Evolutionary conservation across 2,797 vertebrate genomes (phyloP).

Genomic region (Miichthys miiuy): DNA sequence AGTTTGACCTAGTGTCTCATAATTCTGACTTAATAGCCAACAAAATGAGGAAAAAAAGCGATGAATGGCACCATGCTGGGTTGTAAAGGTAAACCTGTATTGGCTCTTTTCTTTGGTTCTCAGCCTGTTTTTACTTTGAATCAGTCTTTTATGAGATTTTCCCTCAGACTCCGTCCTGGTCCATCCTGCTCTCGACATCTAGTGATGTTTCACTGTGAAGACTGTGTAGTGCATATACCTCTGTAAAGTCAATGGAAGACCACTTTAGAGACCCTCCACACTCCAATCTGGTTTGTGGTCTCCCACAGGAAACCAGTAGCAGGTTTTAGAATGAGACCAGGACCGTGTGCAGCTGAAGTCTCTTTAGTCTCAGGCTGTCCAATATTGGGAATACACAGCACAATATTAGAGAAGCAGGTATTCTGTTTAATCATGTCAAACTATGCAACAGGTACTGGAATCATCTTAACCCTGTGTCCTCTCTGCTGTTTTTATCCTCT

Average conservation of each 20-base stretch:
- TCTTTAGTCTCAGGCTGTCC: neutral
- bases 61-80: too few relatives aligned
- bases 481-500: constrained; percentile 7
- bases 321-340: neutral
- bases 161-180: neutral
- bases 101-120: neutral
- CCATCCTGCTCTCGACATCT: neutral
- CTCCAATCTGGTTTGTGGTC: neutral
- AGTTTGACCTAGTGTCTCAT: neutral
- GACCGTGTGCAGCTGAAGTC: neutral
- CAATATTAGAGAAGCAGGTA: neutral
- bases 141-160: neutral
- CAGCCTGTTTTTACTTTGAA: neutral
- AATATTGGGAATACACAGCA: constrained; percentile 10
- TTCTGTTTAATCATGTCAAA: constrained; percentile 43
- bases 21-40: neutral
- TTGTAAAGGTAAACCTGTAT: too few relatives aligned
- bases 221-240: neutral
- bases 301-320: neutral
- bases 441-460: constrained; percentile 62
- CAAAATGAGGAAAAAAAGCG: neutral
- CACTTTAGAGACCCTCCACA: neutral
- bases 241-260: too few relatives aligned
- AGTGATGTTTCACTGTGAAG: neutral
- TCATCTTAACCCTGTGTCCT: constrained; percentile 6